Conservation (phyloP, 2,888 invertebrate genomes). For the Alitta virens region DNA sequence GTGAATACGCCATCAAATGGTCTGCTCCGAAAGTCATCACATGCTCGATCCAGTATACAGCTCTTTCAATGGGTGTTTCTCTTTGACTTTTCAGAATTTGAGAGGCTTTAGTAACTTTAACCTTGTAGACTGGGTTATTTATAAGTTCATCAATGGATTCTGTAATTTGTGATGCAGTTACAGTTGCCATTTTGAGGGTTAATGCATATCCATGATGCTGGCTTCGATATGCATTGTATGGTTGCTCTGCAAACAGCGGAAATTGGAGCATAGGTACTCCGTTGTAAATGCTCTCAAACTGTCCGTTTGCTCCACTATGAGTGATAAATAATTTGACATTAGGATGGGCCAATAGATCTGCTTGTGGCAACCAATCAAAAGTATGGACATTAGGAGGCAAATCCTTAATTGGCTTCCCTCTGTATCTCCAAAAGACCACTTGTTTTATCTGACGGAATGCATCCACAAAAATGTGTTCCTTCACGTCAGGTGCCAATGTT, state of each 20-base stretch:
- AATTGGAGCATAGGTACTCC: too few relatives aligned
- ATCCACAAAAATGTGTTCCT: background rate
- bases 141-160: conserved; percentile 9
- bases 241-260: too few relatives aligned
- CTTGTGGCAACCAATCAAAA: too few relatives aligned
- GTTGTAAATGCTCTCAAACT: too few relatives aligned
- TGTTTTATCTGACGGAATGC: conserved; percentile 2
- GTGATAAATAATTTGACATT: too few relatives aligned
- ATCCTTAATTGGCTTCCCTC: background rate
- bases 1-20: conserved; percentile 28
- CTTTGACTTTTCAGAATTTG: conserved; percentile 19
- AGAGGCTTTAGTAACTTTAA: conserved; percentile 23
- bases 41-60: conserved; percentile 35
- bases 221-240: background rate
- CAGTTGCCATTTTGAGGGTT: conserved; percentile 17
- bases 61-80: conserved; percentile 26
- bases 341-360: too few relatives aligned
- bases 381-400: background rate
- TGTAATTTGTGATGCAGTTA: conserved; percentile 19
- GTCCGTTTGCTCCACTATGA: too few relatives aligned
- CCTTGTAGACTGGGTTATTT: conserved; percentile 19
- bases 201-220: conserved; percentile 27
- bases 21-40: conserved; percentile 34
- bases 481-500: background rate
- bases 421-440: background rate